Evolutionary conservation across 1,140 invertebrate genomes (phyloP).

Genomic region (Belonocnema kinseyi): DNA sequence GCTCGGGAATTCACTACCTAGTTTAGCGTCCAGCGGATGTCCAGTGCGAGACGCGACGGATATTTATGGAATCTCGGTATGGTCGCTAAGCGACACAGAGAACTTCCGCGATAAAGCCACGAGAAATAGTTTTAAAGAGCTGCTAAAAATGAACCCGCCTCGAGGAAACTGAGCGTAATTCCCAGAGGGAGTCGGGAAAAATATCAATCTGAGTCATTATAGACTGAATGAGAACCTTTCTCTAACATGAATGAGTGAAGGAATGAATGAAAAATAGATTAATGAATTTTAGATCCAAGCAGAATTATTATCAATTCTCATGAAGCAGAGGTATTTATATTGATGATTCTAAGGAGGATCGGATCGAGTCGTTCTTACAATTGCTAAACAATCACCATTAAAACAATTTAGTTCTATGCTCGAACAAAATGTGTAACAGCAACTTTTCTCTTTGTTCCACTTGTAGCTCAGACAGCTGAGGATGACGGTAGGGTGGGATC

Average conservation of each 20-base stretch:
- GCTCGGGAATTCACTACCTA: conserved; percentile 7
- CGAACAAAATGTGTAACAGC: conserved; percentile 21
- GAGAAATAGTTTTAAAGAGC: conserved; percentile 25
- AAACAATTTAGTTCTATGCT: conserved; percentile 21
- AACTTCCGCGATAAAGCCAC: conserved; percentile 27
- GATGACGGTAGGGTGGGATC: conserved; percentile 18
- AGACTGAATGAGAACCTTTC: background rate
- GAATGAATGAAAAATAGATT: conserved; percentile 19
- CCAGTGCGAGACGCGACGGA: background rate
- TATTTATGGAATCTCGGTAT: conserved; percentile 22
- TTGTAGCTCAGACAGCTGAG: conserved; percentile 10
- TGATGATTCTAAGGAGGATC: conserved; percentile 4
- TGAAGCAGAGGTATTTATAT: conserved; percentile 7
- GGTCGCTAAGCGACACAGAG: conserved; percentile 21
- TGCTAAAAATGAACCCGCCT: conserved; percentile 22
- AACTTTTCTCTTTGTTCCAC: conserved; percentile 30
- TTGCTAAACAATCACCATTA: conserved; percentile 28
- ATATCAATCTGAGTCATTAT: background rate
- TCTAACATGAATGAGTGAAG: conserved; percentile 17
- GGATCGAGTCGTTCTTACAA: background rate
- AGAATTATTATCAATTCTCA: conserved; percentile 9
- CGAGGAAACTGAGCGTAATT: background rate
- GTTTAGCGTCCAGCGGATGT: conserved; percentile 22
- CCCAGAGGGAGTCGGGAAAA: conserved; percentile 1
- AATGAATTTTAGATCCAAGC: conserved; percentile 24